Percentiles rank a stretch among this genome's conserved stretches.
Evolutionary conservation across 2,797 vertebrate species (phyloP).

Genomic region (Erpetoichthys calabaricus): DNA sequence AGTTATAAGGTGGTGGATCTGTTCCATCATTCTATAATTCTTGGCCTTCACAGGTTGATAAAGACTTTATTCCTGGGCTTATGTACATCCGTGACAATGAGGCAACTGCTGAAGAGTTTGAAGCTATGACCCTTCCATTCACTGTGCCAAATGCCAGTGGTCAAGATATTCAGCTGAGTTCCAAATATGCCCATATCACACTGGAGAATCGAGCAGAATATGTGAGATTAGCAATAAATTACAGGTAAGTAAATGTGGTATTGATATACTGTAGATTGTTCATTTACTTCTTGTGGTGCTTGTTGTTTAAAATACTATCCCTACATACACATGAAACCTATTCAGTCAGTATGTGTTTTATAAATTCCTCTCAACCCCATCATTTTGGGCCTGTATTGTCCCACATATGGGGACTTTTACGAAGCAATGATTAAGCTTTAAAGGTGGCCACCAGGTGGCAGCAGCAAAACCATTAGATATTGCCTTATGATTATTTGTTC

Average conservation of each 20-base stretch:
- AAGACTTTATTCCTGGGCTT: slow-evolving; percentile 94
- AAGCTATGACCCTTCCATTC: slow-evolving; percentile 92
- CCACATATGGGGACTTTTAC: too few relatives aligned
- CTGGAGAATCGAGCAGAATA: slow-evolving; percentile 88
- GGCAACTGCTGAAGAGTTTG: slow-evolving; percentile 89
- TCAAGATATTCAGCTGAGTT: slow-evolving; percentile 92
- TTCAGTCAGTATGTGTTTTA: too few relatives aligned
- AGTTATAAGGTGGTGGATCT: too few relatives aligned
- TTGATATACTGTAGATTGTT: not conserved
- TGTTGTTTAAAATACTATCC: too few relatives aligned
- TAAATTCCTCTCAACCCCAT: too few relatives aligned
- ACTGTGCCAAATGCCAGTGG: slow-evolving; percentile 92
- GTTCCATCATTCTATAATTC: not conserved
- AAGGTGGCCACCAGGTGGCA: too few relatives aligned
- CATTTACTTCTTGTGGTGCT: not conserved
- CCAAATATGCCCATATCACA: slow-evolving; percentile 87
- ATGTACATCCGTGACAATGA: slow-evolving; percentile 98
- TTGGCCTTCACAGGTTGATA: slow-evolving; percentile 70
- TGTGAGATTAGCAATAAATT: slow-evolving; percentile 88
- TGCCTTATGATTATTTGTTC: too few relatives aligned
- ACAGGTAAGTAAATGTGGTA: slow-evolving; percentile 57
- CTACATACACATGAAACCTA: too few relatives aligned
- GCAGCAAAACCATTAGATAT: too few relatives aligned
- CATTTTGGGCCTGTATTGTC: too few relatives aligned
- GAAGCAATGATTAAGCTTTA: too few relatives aligned